phyloP scores from a whole-genome alignment of 2,113 vertebrate genomes.

The Rattus norvegicus region GRCr8 NC_086019.1:224493001-224493500 shows the following conservation, averaged over 20 bases:
- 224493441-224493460: not conserved
- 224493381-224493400: slow-evolving; percentile 18
- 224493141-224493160: not conserved
- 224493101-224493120: not conserved
- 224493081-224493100: not conserved
- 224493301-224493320: not conserved
- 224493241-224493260: not conserved
- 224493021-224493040: not conserved
- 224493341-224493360: not conserved
- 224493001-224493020: not conserved
- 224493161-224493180: not conserved
- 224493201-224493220: not conserved
- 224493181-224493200: not conserved
- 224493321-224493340: not conserved
- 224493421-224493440: not conserved
- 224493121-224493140: not conserved
- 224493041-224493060: not conserved
- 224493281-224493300: not conserved
- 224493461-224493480: not conserved
- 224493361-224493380: not conserved
- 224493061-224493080: not conserved
- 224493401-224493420: not conserved
- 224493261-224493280: not conserved
- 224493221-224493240: not conserved
- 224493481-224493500: not conserved